A percentile compares a stretch with the other conserved stretches of the same genome.
These are phyloP conservation scores for Drosophila nigricruria DNA, from an alignment of 2,888 invertebrate genomes.

Conservation along the genomic window DNA sequence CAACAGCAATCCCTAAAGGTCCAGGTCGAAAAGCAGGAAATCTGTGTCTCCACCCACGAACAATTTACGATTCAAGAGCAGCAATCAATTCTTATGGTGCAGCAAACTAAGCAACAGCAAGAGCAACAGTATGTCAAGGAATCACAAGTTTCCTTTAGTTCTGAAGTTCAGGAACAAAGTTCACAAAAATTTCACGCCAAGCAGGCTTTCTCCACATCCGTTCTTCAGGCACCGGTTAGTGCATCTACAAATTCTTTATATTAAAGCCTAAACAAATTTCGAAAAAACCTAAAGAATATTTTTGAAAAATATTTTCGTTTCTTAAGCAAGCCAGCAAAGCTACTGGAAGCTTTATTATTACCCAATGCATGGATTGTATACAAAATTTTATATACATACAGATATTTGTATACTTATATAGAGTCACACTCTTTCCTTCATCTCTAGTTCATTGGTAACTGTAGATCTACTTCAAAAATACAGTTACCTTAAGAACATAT, in stretches of 20 bases:
- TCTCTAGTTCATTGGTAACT: background rate
- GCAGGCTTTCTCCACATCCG: constrained; percentile 4
- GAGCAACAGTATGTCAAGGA: constrained; percentile 12
- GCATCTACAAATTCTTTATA: background rate
- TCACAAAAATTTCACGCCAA: constrained; percentile 15
- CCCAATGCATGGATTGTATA: background rate
- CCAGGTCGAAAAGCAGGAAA: constrained; percentile 27
- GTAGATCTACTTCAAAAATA: background rate
- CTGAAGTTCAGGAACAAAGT: constrained; percentile 20
- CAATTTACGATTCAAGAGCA: constrained; percentile 16
- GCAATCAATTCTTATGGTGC: constrained; percentile 15
- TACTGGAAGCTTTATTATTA: background rate
- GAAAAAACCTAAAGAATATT: background rate
- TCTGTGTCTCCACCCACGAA: background rate
- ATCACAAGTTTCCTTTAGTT: constrained; percentile 16
- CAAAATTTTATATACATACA: background rate
- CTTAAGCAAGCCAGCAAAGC: constrained; percentile 3
- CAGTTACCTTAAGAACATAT: background rate
- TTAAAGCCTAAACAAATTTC: background rate
- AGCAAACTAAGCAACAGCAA: constrained; percentile 9
- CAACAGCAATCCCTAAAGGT: constrained; percentile 15
- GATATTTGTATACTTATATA: background rate
- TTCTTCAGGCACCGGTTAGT: constrained; percentile 25
- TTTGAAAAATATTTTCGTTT: background rate
- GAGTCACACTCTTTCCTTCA: background rate